Conservation (phyloP, 1,140 invertebrate species). For the Sinonovacula constricta region DNA sequence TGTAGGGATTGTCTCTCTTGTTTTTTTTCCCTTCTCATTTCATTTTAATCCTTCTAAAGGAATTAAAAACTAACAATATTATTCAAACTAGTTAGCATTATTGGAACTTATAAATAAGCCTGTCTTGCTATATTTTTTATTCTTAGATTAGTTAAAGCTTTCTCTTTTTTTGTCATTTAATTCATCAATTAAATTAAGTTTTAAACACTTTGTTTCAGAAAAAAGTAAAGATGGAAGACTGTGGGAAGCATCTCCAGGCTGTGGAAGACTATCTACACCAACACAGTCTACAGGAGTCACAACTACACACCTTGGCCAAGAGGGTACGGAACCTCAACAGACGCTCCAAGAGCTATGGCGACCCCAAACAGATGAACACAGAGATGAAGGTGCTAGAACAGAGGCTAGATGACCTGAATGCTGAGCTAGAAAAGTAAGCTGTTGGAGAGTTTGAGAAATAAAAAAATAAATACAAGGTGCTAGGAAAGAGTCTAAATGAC, state of each 20-base stretch:
- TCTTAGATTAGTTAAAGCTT: too few species aligned
- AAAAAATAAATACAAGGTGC: too few species aligned
- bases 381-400: slow-evolving; percentile 85
- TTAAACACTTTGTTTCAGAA: slow-evolving; percentile 51
- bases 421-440: slow-evolving; percentile 84
- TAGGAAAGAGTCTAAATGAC: slow-evolving; percentile 85
- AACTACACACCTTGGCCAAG: slow-evolving; percentile 80
- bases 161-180: not conserved
- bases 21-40: too few species aligned
- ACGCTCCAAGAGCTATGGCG: slow-evolving; percentile 76
- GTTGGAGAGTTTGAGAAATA: not conserved
- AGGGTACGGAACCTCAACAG: slow-evolving; percentile 81
- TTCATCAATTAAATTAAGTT: not conserved
- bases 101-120: too few species aligned
- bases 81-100: too few species aligned
- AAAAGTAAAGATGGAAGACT: slow-evolving; percentile 84
- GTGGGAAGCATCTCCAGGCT: slow-evolving; percentile 93
- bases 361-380: slow-evolving; percentile 80
- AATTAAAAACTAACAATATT: too few species aligned
- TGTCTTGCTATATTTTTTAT: too few species aligned
- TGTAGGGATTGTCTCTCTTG: too few species aligned
- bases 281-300: slow-evolving; percentile 93
- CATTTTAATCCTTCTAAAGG: too few species aligned
- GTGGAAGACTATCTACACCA: slow-evolving; percentile 96
- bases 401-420: slow-evolving; percentile 85